A percentile compares a stretch with the other conserved stretches of the same genome.
Evolutionary conservation across 2,797 vertebrate genomes (phyloP).

Genomic region (Jordanella pulchra): DNA sequence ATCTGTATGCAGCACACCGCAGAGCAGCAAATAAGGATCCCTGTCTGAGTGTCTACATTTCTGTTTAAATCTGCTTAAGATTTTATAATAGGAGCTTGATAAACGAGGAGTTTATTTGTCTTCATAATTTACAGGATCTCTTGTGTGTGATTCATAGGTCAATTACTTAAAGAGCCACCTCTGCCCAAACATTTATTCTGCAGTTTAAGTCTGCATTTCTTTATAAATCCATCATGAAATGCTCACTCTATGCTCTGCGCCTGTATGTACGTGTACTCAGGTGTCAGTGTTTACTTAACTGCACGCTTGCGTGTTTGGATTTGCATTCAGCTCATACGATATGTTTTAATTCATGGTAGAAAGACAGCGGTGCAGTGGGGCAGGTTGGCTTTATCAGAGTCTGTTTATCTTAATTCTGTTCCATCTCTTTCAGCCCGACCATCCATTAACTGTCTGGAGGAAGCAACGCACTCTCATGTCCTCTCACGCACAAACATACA

Average conservation of each 20-base stretch:
- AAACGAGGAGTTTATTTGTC: conserved; percentile 73
- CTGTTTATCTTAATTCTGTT: conserved; percentile 80
- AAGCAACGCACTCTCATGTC: conserved; percentile 67
- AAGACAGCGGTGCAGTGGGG: conserved; percentile 58
- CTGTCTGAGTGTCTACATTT: conserved; percentile 60
- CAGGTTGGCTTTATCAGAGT: conserved; percentile 70
- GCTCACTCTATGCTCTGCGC: conserved; percentile 43
- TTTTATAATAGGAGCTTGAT: conserved; percentile 68
- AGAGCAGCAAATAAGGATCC: conserved; percentile 50
- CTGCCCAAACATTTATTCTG: conserved; percentile 74
- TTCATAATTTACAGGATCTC: conserved; percentile 75
- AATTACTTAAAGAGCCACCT: conserved; percentile 74
- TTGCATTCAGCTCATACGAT: conserved; percentile 55
- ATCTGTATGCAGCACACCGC: conserved; percentile 63
- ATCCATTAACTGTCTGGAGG: conserved; percentile 77
- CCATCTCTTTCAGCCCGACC: conserved; percentile 69
- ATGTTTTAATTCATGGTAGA: conserved; percentile 73
- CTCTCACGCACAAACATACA: conserved; percentile 42
- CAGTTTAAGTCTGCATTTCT: conserved; percentile 64
- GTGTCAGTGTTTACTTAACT: conserved; percentile 23
- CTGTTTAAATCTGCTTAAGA: conserved; percentile 69
- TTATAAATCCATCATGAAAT: conserved; percentile 73
- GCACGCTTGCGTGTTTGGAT: conserved; percentile 10
- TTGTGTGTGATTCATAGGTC: conserved; percentile 76
- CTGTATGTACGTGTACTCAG: conserved; percentile 15